These are phyloP conservation scores for Siniperca chuatsi DNA, from an alignment of 2,113 vertebrate genomes.

Conservation along the genomic window DNA sequence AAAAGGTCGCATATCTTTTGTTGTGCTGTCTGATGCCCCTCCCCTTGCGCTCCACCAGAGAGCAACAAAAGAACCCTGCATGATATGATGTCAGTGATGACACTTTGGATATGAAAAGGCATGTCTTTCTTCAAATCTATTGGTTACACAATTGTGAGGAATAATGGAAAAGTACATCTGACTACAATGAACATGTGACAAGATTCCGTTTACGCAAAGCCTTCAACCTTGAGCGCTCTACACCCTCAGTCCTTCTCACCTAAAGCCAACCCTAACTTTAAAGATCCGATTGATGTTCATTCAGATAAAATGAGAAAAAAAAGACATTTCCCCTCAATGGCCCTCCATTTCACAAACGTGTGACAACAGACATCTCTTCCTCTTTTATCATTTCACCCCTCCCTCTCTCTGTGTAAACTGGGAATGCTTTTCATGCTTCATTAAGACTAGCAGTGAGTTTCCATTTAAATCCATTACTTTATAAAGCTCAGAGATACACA, in stretches of 20 bases:
- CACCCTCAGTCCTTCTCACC: neutral
- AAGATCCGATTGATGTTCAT: neutral
- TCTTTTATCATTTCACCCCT: constrained; percentile 35
- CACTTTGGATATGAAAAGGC: neutral
- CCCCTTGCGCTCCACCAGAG: neutral
- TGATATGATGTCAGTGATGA: neutral
- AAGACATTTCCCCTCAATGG: neutral
- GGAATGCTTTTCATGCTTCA: constrained; percentile 74
- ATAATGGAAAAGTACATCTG: neutral
- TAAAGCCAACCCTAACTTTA: neutral
- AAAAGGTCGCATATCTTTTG: neutral
- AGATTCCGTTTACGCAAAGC: neutral
- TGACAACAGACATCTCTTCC: constrained; percentile 25
- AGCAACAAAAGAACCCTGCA: constrained; percentile 11
- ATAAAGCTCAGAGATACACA: constrained; percentile 67
- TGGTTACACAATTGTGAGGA: neutral
- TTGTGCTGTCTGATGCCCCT: neutral
- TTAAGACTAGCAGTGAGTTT: constrained; percentile 66
- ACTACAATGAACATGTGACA: neutral
- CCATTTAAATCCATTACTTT: constrained; percentile 76
- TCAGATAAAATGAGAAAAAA: constrained; percentile 8
- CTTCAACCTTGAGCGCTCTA: neutral
- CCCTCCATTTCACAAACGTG: constrained; percentile 15
- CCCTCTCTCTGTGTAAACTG: constrained; percentile 59
- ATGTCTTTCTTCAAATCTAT: neutral